Conservation (phyloP, 2,888 invertebrate species). For the Agrilus cyanescens region DNA sequence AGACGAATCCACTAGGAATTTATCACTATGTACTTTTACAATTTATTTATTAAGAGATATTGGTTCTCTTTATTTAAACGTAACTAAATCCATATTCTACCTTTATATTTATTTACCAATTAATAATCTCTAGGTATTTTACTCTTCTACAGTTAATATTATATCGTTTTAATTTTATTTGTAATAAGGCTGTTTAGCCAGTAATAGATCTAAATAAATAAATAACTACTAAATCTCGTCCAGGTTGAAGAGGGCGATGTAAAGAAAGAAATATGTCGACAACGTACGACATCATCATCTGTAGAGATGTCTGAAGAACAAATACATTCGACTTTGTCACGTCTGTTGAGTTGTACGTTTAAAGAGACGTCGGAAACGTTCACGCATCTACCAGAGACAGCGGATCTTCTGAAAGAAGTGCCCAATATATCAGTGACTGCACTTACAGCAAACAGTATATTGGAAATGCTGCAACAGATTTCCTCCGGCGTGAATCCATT, state of each 20-base stretch:
- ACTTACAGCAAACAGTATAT: conserved; percentile 46
- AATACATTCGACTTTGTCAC: conserved; percentile 49
- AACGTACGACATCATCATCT: conserved; percentile 31
- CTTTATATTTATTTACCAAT: too few species aligned
- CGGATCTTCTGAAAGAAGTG: conserved; percentile 37
- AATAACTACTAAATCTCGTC: too few species aligned
- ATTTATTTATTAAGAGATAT: too few species aligned
- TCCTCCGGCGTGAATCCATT: conserved; percentile 30
- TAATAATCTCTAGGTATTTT: too few species aligned
- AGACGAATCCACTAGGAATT: too few species aligned
- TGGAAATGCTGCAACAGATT: conserved; percentile 37
- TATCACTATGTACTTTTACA: too few species aligned
- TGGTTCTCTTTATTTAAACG: too few species aligned
- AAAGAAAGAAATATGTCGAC: conserved; percentile 33
- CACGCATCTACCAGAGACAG: conserved; percentile 38
- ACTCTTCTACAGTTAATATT: too few species aligned
- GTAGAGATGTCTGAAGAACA: conserved; percentile 55
- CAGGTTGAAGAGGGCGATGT: conserved; percentile 45
- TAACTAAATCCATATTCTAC: too few species aligned
- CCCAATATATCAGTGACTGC: conserved; percentile 33
- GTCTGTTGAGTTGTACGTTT: conserved; percentile 64
- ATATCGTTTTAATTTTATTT: too few species aligned
- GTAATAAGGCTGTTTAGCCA: too few species aligned
- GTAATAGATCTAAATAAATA: too few species aligned
- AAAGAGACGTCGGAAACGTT: conserved; percentile 34